Evolutionary conservation across 2,113 vertebrate genomes (phyloP), one percentile per base, ranked within the genome.

Genomic region (Dunckerocampus dactyliophorus): DNA sequence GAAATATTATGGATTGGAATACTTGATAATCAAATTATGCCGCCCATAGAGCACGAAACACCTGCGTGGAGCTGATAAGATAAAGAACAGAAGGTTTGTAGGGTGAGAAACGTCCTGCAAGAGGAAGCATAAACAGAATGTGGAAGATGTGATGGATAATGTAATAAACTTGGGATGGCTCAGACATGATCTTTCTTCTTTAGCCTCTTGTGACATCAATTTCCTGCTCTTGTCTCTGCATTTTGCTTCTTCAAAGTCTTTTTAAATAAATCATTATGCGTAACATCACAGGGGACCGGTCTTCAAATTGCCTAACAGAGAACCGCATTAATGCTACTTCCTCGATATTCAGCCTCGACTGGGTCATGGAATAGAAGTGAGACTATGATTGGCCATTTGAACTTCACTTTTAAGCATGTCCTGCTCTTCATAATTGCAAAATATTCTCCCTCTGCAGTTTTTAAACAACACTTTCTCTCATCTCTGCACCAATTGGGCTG

Each of bases 11-110:
- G 69, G 72, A 83, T 88, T 75, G 82, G 57, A 88, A 84, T 82
- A 80, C 72, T 60, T 81, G 72, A 83, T 89, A 82, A 87, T 88
- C 81, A 88, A 84, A 88, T 88, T 74, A 84, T 59, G 63, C 65
- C 75, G 79, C 76, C 67, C 65, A 50, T 58, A 74, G 67, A 76
- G 59, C 69, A 65, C 31, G 42, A 53, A 85, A 84, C 74, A 86
- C 84, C 85, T 88, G 85, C 61, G 58, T 55, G 1, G 56, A 28
- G 52, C 79, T 67, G 87, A 88, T 85, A 87, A 89, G 84, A 88
- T 77, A 81, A 82, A 71, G 62, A 82, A 83, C 70, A 74, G 50
- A 76, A 51, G 39, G 13, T 46, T 46, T 76, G 76, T 22, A 48
- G 6, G 19, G 16, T 34, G 60, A 68, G 72, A 54, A 71, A 66